These are phyloP conservation scores for Drosophila niveifrons DNA, from an alignment of 2,888 invertebrate genomes.

Conservation along the genomic window DNA sequence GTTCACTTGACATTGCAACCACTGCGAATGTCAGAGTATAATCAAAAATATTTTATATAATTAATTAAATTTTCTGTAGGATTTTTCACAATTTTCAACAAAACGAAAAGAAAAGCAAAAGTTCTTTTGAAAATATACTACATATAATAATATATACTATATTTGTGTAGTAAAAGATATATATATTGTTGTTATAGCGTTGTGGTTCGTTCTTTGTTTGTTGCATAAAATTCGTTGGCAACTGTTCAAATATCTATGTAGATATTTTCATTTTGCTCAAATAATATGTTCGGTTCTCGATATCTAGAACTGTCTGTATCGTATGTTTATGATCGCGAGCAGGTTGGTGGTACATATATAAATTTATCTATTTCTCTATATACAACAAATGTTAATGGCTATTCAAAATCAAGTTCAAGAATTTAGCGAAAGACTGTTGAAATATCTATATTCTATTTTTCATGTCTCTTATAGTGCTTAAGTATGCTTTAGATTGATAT, in stretches of 20 bases:
- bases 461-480: neutral
- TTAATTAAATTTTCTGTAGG: slow-evolving; percentile 28
- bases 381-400: slow-evolving; percentile 39
- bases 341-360: slow-evolving; percentile 44
- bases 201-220: slow-evolving; percentile 40
- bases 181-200: slow-evolving; percentile 10
- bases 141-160: slow-evolving; percentile 17
- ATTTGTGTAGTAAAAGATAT: slow-evolving; percentile 37
- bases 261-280: slow-evolving; percentile 45
- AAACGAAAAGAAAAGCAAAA: slow-evolving; percentile 53
- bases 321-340: slow-evolving; percentile 49
- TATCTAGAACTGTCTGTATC: slow-evolving; percentile 41
- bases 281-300: slow-evolving; percentile 57
- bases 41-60: slow-evolving; percentile 22
- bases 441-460: neutral
- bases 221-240: slow-evolving; percentile 78
- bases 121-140: slow-evolving; percentile 35
- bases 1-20: slow-evolving; percentile 46
- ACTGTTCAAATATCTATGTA: slow-evolving; percentile 70
- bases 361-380: slow-evolving; percentile 23
- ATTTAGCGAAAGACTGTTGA: slow-evolving; percentile 30
- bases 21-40: slow-evolving; percentile 43
- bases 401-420: slow-evolving; percentile 77
- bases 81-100: slow-evolving; percentile 9
- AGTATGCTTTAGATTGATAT: slow-evolving; percentile 10